A percentile compares a stretch with the other conserved stretches of the same genome.
These are phyloP conservation scores for Sitta europaea DNA, from an alignment of 2,113 vertebrate genomes.

Conservation along the genomic window DNA sequence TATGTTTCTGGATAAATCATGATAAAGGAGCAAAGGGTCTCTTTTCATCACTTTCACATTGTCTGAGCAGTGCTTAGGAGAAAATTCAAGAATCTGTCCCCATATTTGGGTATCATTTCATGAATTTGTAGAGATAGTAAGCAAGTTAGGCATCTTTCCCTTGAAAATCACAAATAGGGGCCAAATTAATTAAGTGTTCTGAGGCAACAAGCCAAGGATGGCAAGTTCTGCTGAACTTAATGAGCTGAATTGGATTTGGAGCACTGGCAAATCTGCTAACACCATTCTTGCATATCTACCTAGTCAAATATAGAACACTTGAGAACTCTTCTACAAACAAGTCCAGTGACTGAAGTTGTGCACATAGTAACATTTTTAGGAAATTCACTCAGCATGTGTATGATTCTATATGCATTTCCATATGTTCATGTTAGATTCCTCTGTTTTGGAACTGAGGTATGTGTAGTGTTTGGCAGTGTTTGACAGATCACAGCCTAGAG, in stretches of 20 bases:
- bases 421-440: neutral
- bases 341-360: neutral
- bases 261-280: neutral
- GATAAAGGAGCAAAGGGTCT: neutral
- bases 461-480: neutral
- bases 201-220: neutral
- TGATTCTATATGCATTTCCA: neutral
- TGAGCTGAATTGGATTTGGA: neutral
- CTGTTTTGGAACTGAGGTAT: neutral
- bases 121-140: constrained; percentile 19
- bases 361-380: neutral
- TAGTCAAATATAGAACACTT: neutral
- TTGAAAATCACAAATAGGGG: neutral
- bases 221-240: neutral
- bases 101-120: neutral
- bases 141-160: constrained; percentile 8
- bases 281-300: neutral
- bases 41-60: neutral
- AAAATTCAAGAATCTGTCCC: neutral
- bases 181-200: constrained; percentile 38
- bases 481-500: neutral
- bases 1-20: neutral
- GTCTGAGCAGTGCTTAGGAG: neutral
- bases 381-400: neutral
- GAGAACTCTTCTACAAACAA: neutral